Evolutionary conservation across 2,888 invertebrate species (phyloP), one percentile per base, ranked within the genome.

Genomic region (Oligia strigilis): DNA sequence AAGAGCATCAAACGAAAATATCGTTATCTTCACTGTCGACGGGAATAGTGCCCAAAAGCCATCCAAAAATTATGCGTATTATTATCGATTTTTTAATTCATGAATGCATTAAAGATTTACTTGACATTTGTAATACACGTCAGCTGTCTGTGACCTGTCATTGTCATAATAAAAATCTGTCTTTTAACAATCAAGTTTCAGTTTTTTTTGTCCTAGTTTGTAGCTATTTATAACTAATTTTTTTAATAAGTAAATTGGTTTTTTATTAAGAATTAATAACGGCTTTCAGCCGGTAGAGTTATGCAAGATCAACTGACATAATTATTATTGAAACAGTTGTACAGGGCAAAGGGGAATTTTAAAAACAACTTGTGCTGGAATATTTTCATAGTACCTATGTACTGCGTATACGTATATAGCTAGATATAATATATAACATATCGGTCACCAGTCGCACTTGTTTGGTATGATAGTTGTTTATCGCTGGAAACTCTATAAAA

Each of bases 401-500:
- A 78, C 65, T 55, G 17, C 58, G 23, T 75, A 67, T 58, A 69
- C 13, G 13, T 67, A 60, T 49, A 29, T 3, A 62, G 52, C 58
- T 60, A 60, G 58, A 74, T 60, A 67, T 9, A 1, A 9, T 43
- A 43, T 43, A 75, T 58, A 76, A 60, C 77, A 79, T 85, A 84
- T 87, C 87, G 84, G 87, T 85, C 87, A 87, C 90, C 82, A 88
- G 90, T 91, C 90, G 90, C 89, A 91, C 92, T 92, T 89, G 92
- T 92, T 92, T 90, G 88, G 85, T 88, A 91, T 89, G 93, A 94
- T 94, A 93, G 94, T 93, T 93, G 94, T 94, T 95, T 95, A 94
- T 93, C 94, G 91, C 90, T 84, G 79, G 86, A 88, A 92, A 94
- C 88, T 94, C 93, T 96, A 95, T 96, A 95, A 87, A 96, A 94